phyloP scores from a whole-genome alignment of 2,888 invertebrate species.

The Neocrepidodera transversa region DNA sequence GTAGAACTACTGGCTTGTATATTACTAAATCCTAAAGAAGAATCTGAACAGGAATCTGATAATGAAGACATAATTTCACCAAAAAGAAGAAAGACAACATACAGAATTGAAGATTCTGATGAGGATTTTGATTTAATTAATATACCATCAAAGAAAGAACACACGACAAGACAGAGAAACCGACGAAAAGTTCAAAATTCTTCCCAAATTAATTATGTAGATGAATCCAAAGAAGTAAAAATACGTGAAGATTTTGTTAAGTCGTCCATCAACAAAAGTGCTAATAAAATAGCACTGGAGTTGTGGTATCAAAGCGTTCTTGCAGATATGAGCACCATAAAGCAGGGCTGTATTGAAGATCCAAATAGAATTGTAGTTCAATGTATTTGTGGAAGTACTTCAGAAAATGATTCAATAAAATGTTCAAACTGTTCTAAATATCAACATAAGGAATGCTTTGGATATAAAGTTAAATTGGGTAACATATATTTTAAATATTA shows the following conservation, averaged over 20 bases:
- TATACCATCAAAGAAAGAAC: not conserved
- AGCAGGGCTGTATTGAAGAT: constrained; percentile 13
- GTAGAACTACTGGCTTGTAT: constrained; percentile 76
- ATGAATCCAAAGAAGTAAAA: constrained; percentile 45
- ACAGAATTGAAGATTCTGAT: constrained; percentile 19
- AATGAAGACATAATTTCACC: constrained; percentile 17
- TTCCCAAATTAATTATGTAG: constrained; percentile 21
- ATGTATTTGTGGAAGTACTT: constrained; percentile 60
- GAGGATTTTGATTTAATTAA: constrained; percentile 14
- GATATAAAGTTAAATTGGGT: constrained; percentile 41
- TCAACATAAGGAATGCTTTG: constrained; percentile 73
- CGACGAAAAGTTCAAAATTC: constrained; percentile 18
- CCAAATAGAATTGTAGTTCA: constrained; percentile 42
- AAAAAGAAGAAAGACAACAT: constrained; percentile 26
- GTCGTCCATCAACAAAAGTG: constrained; percentile 42
- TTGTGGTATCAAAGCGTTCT: constrained; percentile 53
- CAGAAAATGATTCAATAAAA: constrained; percentile 50
- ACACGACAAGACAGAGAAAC: constrained; percentile 32
- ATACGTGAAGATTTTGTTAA: constrained; percentile 45
- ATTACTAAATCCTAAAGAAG: constrained; percentile 62
- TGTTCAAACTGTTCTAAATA: constrained; percentile 66
- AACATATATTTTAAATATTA: no score
- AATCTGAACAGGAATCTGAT: constrained; percentile 5
- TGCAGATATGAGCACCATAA: constrained; percentile 38
- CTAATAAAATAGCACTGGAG: constrained; percentile 47